Evolutionary conservation across 2,113 vertebrate genomes (phyloP).

Genomic region (Eolophus roseicapilla): DNA sequence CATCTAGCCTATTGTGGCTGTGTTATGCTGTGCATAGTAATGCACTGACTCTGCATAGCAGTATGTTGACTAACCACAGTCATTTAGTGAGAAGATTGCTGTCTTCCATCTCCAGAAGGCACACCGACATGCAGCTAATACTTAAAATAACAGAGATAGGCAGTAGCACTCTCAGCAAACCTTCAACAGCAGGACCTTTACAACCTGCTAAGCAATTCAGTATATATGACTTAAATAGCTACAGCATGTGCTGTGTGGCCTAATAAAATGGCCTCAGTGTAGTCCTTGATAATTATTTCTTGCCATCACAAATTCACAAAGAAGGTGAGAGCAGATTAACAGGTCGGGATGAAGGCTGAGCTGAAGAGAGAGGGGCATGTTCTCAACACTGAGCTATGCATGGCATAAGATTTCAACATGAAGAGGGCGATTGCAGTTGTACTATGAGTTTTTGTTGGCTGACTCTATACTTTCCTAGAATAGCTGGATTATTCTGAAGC

Average conservation of each 20-base stretch:
- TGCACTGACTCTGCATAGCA: slow-evolving; percentile 24
- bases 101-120: slow-evolving; percentile 26
- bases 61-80: not conserved
- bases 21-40: slow-evolving; percentile 17
- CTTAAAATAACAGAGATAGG: slow-evolving; percentile 29
- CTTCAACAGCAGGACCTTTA: slow-evolving; percentile 4
- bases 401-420: not conserved
- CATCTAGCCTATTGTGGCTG: slow-evolving; percentile 12
- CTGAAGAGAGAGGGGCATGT: not conserved
- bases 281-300: not conserved
- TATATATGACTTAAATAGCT: not conserved
- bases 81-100: not conserved
- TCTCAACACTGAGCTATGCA: not conserved
- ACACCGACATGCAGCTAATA: not conserved
- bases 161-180: slow-evolving; percentile 23
- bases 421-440: not conserved
- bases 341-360: not conserved
- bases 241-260: not conserved
- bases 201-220: not conserved
- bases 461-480: not conserved
- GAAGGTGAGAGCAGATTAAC: not conserved
- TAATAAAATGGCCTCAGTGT: not conserved
- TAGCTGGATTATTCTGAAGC: slow-evolving; percentile 6
- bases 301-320: not conserved
- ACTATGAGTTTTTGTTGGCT: not conserved